These are phyloP conservation scores for Nylanderia fulva DNA, from an alignment of 1,140 invertebrate species.

Conservation along the genomic window DNA sequence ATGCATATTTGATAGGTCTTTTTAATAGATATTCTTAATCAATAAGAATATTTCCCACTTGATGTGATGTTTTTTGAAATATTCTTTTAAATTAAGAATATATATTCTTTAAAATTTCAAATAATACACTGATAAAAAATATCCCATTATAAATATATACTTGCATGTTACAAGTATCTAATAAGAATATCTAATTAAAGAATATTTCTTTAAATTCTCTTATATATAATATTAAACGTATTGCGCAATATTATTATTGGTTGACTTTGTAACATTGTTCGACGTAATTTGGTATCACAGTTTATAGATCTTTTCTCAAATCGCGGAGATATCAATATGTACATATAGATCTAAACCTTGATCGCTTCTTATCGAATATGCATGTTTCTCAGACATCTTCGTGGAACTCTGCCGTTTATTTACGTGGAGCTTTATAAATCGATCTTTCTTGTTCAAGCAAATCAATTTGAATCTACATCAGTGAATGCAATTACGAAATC, in stretches of 20 bases:
- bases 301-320: slow-evolving; percentile 2
- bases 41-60: no score
- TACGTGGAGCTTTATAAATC: slow-evolving; percentile 42
- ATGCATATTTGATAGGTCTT: no score
- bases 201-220: no score
- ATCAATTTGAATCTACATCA: background rate
- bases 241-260: background rate
- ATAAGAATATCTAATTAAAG: no score
- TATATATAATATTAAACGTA: background rate
- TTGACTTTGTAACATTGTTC: background rate
- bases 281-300: background rate
- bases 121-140: no score
- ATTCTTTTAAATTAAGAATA: no score
- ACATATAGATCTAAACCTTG: slow-evolving; percentile 27
- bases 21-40: no score
- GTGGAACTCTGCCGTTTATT: slow-evolving; percentile 6
- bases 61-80: no score
- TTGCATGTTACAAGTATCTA: no score
- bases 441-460: slow-evolving; percentile 29
- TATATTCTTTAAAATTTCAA: no score
- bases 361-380: slow-evolving; percentile 47
- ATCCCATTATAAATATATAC: no score
- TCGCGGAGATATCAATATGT: slow-evolving; percentile 27
- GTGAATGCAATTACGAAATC: slow-evolving; percentile 36
- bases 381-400: slow-evolving; percentile 14